phyloP scores from a whole-genome alignment of 2,797 vertebrate species.

The Aeoliscus strigatus region DNA sequence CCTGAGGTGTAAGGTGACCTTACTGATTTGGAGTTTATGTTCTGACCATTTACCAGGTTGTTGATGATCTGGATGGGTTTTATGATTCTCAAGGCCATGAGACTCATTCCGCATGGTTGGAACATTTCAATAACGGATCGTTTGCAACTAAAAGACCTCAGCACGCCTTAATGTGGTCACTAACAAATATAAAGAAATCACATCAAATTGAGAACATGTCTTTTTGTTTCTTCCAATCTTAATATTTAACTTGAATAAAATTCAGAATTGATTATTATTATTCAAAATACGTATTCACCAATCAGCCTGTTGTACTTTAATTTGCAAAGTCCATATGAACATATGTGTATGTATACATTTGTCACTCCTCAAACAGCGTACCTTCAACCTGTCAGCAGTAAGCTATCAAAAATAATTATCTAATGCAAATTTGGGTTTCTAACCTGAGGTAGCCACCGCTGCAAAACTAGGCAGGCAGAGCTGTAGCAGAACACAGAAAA shows the following conservation, averaged over 20 bases:
- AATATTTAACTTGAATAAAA: neutral
- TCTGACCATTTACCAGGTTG: slow-evolving; percentile 27
- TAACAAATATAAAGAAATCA: neutral
- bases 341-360: slow-evolving; percentile 15
- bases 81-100: slow-evolving; percentile 26
- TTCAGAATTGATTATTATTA: slow-evolving; percentile 4
- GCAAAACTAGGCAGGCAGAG: slow-evolving; percentile 40
- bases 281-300: neutral
- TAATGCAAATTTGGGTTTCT: slow-evolving; percentile 67
- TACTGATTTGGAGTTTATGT: slow-evolving; percentile 2
- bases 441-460: slow-evolving; percentile 38
- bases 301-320: neutral
- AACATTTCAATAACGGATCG: slow-evolving; percentile 24
- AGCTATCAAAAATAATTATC: slow-evolving; percentile 71
- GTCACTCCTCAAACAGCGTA: slow-evolving; percentile 30
- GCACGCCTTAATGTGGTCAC: slow-evolving; percentile 2
- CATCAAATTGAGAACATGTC: slow-evolving; percentile 3
- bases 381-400: slow-evolving; percentile 19
- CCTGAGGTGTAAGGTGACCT: no score
- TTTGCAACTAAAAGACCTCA: slow-evolving; percentile 21
- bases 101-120: slow-evolving; percentile 21
- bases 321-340: slow-evolving; percentile 12
- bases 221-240: no score
- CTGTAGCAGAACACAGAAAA: slow-evolving; percentile 55
- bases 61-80: slow-evolving; percentile 38